A percentile compares a stretch with the other conserved stretches of the same genome.
These are phyloP conservation scores for Tetramorium bicarinatum DNA, from an alignment of 2,888 invertebrate species.

Conservation along the genomic window DNA sequence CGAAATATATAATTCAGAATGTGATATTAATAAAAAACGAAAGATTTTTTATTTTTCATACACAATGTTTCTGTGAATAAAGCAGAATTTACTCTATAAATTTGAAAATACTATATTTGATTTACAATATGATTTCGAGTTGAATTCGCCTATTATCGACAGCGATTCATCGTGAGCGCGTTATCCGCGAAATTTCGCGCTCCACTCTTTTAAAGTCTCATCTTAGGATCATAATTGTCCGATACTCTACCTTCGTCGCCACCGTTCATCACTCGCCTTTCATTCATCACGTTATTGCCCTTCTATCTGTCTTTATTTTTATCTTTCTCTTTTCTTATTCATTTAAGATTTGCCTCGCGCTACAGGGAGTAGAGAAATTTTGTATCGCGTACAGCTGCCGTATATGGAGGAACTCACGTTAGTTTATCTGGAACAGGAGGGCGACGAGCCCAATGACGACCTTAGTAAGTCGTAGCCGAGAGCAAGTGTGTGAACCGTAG, in stretches of 20 bases:
- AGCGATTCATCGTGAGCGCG: neutral
- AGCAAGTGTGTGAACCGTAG: slow-evolving; percentile 71
- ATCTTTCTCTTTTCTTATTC: slow-evolving; percentile 61
- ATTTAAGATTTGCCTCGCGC: slow-evolving; percentile 81
- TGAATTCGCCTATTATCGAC: slow-evolving; percentile 6
- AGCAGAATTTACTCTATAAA: neutral
- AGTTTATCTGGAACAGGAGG: slow-evolving; percentile 97
- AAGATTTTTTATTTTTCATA: neutral
- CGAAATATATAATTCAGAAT: neutral
- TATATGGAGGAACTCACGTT: slow-evolving; percentile 97
- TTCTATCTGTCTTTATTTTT: slow-evolving; percentile 26
- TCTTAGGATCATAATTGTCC: slow-evolving; percentile 5
- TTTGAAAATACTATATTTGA: neutral
- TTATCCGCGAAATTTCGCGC: neutral
- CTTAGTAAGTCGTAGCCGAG: slow-evolving; percentile 82
- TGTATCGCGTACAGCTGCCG: slow-evolving; percentile 97
- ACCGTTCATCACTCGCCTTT: slow-evolving; percentile 43
- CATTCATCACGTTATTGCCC: slow-evolving; percentile 48
- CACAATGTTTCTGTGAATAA: neutral
- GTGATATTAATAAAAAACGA: neutral
- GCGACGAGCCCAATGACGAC: slow-evolving; percentile 87
- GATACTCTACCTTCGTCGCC: slow-evolving; percentile 26
- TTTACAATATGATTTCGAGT: slow-evolving; percentile 13
- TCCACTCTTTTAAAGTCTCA: neutral
- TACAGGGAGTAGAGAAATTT: slow-evolving; percentile 91